Base-by-base conservation (phyloP, 2,113 vertebrate species). In the Siniperca knerii region DNA sequence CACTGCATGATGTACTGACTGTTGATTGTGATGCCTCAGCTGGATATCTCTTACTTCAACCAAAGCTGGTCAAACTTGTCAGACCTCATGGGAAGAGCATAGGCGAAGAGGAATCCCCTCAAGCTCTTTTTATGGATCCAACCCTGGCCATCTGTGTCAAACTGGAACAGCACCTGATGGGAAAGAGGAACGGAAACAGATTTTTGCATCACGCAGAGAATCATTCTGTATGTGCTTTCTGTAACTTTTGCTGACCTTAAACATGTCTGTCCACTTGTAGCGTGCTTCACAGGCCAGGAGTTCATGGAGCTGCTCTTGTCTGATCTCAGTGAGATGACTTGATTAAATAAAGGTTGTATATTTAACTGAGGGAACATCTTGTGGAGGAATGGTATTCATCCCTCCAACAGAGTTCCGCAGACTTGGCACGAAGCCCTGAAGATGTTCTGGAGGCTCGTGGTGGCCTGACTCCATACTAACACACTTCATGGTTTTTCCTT, bases 201-300 rank as follows among this genome's bases (percentile, higher is more conserved):
- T 57, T 6, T 67, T 16, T 55, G 48, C n/a, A 40, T 52, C 4
- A 13, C 74, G n/a, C 2, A 67, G 23, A 48, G 40, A 33, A 48
- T 37, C 0, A 29, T 70, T 44, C 21, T 8, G n/a, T 4, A 1
- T 35, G 40, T 50, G 16, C 25, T 21, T 25, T 42, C 4, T 46
- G 35, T 7, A 37, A 15, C 18, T 77, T 18, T 40, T 54, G 52
- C 95, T 94, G 94, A 96, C 95, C 96, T 96, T 96, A 6, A 94
- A 95, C 85, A 97, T 93, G 88, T 96, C 96, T 66, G 93, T 77
- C 97, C 96, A 97, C 94, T 96, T 96, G 94, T 75, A 92, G 86
- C 89, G 93, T 25, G 96, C 96, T 92, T 96, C 96, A 87, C 84
- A 93, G 79, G 90, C 86, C 61, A 97, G 95, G 74, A 96, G 96